These are phyloP conservation scores for Rhabdornis inornatus DNA, from an alignment of 2,113 vertebrate species.

Conservation along the genomic window DNA sequence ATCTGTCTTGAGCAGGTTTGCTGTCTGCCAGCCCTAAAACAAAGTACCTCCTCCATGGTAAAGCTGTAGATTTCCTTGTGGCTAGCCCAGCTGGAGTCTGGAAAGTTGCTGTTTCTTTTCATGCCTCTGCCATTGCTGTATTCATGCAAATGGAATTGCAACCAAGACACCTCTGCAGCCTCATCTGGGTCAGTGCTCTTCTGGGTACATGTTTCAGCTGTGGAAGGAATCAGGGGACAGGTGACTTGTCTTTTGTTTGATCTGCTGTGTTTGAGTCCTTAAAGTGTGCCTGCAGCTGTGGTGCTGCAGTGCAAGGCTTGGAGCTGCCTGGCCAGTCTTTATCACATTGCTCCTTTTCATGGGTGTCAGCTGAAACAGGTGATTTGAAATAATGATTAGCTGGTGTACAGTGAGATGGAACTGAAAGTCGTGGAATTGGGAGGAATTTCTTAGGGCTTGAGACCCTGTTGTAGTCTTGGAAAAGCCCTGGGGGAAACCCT, in stretches of 20 bases:
- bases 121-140: background rate
- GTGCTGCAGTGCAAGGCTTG: background rate
- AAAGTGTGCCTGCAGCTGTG: fast-evolving
- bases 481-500: background rate
- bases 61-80: background rate
- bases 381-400: background rate
- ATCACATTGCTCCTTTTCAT: background rate
- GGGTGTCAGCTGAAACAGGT: background rate
- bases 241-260: background rate
- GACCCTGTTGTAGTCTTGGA: background rate
- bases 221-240: background rate
- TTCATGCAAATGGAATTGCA: background rate
- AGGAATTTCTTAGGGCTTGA: background rate
- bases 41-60: background rate
- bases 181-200: background rate
- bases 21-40: background rate
- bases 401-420: background rate
- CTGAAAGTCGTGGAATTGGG: background rate
- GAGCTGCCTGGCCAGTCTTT: background rate
- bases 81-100: background rate
- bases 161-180: background rate
- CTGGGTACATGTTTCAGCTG: background rate
- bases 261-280: background rate
- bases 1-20: background rate
- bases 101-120: background rate